These are phyloP conservation scores for Heliconius aoede DNA, from an alignment of 2,888 invertebrate genomes.

Conservation along the genomic window DNA sequence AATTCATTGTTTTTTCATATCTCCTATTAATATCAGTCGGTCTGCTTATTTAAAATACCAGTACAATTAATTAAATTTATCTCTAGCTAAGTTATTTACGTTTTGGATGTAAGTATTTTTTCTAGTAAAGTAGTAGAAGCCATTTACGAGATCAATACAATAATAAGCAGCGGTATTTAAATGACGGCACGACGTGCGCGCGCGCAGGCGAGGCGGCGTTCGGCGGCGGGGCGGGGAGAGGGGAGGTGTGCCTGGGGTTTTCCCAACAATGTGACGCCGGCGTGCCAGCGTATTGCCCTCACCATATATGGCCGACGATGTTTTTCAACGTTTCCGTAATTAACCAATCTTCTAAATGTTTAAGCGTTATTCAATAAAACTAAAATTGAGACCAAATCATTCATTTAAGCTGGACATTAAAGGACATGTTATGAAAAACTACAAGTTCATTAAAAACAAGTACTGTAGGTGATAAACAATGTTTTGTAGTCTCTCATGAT, in stretches of 20 bases:
- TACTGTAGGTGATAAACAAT: constrained; percentile 12
- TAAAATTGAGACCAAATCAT: too few relatives aligned
- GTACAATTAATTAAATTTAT: neutral
- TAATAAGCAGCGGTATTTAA: constrained; percentile 37
- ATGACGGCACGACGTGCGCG: constrained; percentile 34
- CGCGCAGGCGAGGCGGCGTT: constrained; percentile 45
- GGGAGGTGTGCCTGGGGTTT: constrained; percentile 69
- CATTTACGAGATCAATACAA: constrained; percentile 10
- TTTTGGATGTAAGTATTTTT: neutral
- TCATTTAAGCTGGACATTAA: neutral
- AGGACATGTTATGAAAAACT: constrained; percentile 59
- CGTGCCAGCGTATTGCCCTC: constrained; percentile 59
- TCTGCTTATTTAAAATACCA: neutral
- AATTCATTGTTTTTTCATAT: neutral
- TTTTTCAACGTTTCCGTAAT: constrained; percentile 67
- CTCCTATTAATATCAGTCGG: neutral
- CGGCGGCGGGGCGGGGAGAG: constrained; percentile 48
- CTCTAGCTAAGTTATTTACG: neutral
- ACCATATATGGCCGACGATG: constrained; percentile 68
- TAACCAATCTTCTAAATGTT: constrained; percentile 14
- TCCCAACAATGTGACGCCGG: constrained; percentile 74
- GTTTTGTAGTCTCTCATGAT: constrained; percentile 21
- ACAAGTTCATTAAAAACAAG: constrained; percentile 47
- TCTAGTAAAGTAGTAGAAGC: constrained; percentile 28
- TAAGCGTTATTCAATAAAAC: constrained; percentile 1